phyloP scores from a whole-genome alignment of 2,113 vertebrate genomes.

The Muntiacus reevesi region DNA sequence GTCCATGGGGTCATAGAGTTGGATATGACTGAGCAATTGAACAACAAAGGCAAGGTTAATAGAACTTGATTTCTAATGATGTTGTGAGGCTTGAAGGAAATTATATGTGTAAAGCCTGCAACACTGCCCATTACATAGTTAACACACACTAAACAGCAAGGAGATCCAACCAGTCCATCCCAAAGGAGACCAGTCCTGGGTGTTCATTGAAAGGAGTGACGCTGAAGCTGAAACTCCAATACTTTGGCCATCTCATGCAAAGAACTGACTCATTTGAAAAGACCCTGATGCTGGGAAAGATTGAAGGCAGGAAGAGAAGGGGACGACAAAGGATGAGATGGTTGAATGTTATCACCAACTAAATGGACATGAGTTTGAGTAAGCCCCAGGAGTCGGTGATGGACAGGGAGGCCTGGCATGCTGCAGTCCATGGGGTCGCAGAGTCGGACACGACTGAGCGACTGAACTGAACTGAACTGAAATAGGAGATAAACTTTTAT shows the following conservation, averaged over 20 bases:
- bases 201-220: neutral
- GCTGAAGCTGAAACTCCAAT: neutral
- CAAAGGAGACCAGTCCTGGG: neutral
- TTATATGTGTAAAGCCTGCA: neutral
- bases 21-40: too few relatives aligned
- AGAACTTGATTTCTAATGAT: neutral
- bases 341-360: neutral
- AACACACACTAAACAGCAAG: neutral
- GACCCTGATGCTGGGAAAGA: neutral
- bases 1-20: neutral
- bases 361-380: neutral
- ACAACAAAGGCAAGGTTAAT: too few relatives aligned
- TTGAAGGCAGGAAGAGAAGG: neutral
- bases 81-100: neutral
- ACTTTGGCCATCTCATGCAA: neutral
- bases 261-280: neutral
- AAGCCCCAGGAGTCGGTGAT: neutral
- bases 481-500: neutral
- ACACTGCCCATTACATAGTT: too few relatives aligned
- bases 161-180: neutral
- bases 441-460: fast-evolving
- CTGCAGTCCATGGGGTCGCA: neutral
- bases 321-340: neutral
- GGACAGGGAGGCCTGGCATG: neutral
- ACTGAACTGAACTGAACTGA: neutral